These are phyloP conservation scores for Conus ventricosus DNA, from an alignment of 1,140 invertebrate genomes.

Conservation along the genomic window DNA sequence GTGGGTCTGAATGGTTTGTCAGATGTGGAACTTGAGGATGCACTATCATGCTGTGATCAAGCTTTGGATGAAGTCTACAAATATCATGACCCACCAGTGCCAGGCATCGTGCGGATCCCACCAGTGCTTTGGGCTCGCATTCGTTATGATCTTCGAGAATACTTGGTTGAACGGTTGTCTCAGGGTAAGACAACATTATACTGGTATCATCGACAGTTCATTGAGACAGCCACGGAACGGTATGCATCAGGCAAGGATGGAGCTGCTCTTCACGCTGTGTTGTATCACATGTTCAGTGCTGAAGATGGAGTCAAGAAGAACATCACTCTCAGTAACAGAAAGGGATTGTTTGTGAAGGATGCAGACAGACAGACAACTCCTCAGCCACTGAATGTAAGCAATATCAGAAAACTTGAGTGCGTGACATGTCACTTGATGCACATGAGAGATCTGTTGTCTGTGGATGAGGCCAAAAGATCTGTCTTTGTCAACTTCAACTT, in stretches of 20 bases:
- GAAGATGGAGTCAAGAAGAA: slow-evolving; percentile 56
- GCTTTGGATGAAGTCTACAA: slow-evolving; percentile 70
- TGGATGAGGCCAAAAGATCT: slow-evolving; percentile 47
- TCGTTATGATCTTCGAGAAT: slow-evolving; percentile 81
- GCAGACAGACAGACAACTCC: slow-evolving; percentile 66
- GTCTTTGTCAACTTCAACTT: slow-evolving; percentile 62
- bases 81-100: slow-evolving; percentile 70
- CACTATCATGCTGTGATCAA: slow-evolving; percentile 71
- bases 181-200: slow-evolving; percentile 86
- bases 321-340: slow-evolving; percentile 53
- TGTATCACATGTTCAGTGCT: slow-evolving; percentile 56
- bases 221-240: slow-evolving; percentile 91
- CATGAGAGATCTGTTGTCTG: slow-evolving; percentile 41
- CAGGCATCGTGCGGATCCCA: slow-evolving; percentile 68
- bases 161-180: slow-evolving; percentile 80
- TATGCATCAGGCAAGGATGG: slow-evolving; percentile 82
- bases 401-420: slow-evolving; percentile 62
- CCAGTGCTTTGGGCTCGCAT: slow-evolving; percentile 82
- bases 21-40: slow-evolving; percentile 73
- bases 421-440: slow-evolving; percentile 59
- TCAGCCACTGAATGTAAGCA: slow-evolving; percentile 51
- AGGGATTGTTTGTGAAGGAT: slow-evolving; percentile 54
- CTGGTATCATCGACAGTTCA: slow-evolving; percentile 89
- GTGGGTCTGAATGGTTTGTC: slow-evolving; percentile 66
- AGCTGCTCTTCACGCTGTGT: slow-evolving; percentile 51